Evolutionary conservation across 2,888 invertebrate species (phyloP), one percentile per base, ranked within the genome.

Genomic region (Malacosoma neustria): DNA sequence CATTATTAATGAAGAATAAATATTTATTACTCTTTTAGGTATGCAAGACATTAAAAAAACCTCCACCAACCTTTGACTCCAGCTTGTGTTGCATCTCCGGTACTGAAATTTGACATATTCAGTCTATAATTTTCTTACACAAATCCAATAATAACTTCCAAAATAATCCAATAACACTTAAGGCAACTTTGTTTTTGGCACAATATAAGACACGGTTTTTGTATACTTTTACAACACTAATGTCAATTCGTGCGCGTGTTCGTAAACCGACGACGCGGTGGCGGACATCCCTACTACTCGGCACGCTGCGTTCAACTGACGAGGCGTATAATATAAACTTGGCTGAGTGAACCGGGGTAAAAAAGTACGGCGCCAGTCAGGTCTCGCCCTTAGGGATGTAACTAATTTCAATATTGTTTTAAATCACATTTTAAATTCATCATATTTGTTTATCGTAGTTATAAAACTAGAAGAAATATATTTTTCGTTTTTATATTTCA

Each of bases 351-450:
- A 57, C 61, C 72, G 65, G 80, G 79, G 80, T 77, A 80, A 84
- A 82, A 82, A 82, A 80, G 76, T 67, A 58, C 79, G 84, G 85
- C 85, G 85, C 85, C 85, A 85, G 62, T 61, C 65, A 61, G 57
- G 80, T 76, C 81, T 77, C 73, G 84, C 81, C 81, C 80, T 74
- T 81, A 85, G 85, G 72, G 85, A 80, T 80, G 84, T 65, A 62
- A 69, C 58, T 43, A 39, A 11, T n/a, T n/a, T n/a, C n/a, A n/a
- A n/a, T n/a, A n/a, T n/a, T n/a, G n/a, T n/a, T n/a, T n/a, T n/a
- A n/a, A n/a, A n/a, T n/a, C n/a, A n/a, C n/a, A n/a, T n/a, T n/a
- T n/a, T n/a, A n/a, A n/a, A n/a, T n/a, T n/a, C n/a, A n/a, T n/a
- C n/a, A n/a, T n/a, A n/a, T n/a, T n/a, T n/a, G n/a, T n/a, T n/a